Evolutionary conservation across 2,113 vertebrate genomes (phyloP).

Genomic region (Neomonachus schauinslandi): DNA sequence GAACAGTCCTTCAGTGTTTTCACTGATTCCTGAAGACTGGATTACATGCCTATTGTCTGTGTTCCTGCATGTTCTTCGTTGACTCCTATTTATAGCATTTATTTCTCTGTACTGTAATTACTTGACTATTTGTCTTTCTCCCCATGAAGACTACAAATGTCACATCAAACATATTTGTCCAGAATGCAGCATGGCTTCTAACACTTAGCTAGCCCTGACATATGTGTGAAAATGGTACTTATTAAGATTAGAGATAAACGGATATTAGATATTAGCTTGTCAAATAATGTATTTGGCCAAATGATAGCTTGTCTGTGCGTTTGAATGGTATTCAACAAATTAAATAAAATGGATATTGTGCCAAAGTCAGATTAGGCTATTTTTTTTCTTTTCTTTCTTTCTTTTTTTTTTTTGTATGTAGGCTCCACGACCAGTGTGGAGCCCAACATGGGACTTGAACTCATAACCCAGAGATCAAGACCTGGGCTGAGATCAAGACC

Average conservation of each 20-base stretch:
- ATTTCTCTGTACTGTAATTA: background rate
- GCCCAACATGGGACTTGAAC: no score
- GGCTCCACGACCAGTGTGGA: no score
- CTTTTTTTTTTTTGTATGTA: no score
- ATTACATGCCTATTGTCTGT: background rate
- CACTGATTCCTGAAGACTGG: background rate
- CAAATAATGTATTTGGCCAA: background rate
- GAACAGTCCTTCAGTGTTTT: background rate
- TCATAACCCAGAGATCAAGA: no score
- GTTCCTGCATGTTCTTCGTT: background rate
- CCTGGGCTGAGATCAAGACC: no score
- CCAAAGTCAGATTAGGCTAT: background rate
- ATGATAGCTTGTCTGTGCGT: background rate
- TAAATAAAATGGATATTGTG: background rate
- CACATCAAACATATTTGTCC: background rate
- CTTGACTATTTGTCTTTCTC: background rate
- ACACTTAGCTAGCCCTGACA: background rate
- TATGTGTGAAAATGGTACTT: background rate
- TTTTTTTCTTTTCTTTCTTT: no score
- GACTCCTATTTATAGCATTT: background rate
- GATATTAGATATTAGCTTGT: background rate
- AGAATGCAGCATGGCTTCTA: background rate
- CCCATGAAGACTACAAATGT: background rate
- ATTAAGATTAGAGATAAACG: background rate
- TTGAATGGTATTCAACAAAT: background rate